Evolutionary conservation across 2,888 invertebrate genomes (phyloP).

Genomic region (Adela reaumurella): DNA sequence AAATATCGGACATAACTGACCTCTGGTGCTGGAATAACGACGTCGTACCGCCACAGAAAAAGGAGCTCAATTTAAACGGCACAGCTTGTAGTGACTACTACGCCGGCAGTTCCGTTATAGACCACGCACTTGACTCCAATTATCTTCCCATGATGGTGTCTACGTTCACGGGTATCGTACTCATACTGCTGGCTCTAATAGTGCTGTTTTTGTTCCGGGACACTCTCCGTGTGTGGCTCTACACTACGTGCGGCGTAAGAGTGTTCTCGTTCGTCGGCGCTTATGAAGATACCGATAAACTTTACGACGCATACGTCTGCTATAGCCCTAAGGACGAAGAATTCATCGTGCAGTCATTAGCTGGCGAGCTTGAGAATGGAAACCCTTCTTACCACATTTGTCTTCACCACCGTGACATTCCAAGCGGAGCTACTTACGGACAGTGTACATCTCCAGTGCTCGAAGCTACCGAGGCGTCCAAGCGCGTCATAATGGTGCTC

Average conservation of each 20-base stretch:
- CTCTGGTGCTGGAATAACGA: constrained; percentile 80
- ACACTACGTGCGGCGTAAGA: constrained; percentile 80
- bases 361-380: constrained; percentile 80
- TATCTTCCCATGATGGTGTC: constrained; percentile 82
- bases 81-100: constrained; percentile 86
- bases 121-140: constrained; percentile 77
- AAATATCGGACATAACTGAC: constrained; percentile 73
- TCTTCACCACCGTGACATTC: constrained; percentile 84
- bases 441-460: constrained; percentile 73
- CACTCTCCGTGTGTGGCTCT: constrained; percentile 82
- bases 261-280: constrained; percentile 69
- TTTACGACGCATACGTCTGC: constrained; percentile 90
- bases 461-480: constrained; percentile 84
- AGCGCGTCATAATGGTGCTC: constrained; percentile 81
- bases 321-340: constrained; percentile 91
- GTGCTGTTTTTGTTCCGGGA: constrained; percentile 83
- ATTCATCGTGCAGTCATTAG: constrained; percentile 81
- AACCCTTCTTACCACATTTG: constrained; percentile 78
- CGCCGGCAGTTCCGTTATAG: constrained; percentile 78
- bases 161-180: constrained; percentile 71
- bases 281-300: constrained; percentile 77
- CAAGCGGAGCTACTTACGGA: constrained; percentile 66
- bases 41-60: constrained; percentile 69
- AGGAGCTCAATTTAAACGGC: constrained; percentile 78
- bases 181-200: constrained; percentile 72